Percentiles rank a stretch among this genome's conserved stretches.
Conservation (phyloP, 2,888 invertebrate genomes). For the Spodoptera littoralis region DNA sequence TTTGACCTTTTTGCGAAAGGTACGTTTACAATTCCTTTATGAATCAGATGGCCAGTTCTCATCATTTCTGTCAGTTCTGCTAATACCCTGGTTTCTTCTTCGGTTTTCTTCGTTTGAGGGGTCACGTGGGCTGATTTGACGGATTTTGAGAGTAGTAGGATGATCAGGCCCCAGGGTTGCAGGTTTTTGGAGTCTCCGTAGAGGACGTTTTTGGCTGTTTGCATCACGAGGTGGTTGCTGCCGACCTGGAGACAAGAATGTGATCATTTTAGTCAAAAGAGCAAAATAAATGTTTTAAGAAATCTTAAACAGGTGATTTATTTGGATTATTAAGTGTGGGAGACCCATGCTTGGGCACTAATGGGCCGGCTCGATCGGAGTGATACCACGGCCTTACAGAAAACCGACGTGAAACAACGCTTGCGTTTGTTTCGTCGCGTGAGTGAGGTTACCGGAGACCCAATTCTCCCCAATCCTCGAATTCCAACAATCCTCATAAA, state of each 20-base stretch:
- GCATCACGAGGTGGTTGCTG: slow-evolving; percentile 95
- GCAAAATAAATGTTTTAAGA: too few relatives aligned
- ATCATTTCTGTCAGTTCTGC: slow-evolving; percentile 95
- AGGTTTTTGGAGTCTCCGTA: slow-evolving; percentile 95
- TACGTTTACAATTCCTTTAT: slow-evolving; percentile 89
- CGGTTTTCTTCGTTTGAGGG: slow-evolving; percentile 89
- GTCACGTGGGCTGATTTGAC: slow-evolving; percentile 87
- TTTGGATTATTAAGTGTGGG: too few relatives aligned
- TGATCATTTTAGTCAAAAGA: not conserved
- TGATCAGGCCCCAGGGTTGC: slow-evolving; percentile 95
- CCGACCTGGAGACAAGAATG: slow-evolving; percentile 88
- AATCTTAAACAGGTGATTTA: too few relatives aligned
- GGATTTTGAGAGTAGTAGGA: slow-evolving; percentile 94
- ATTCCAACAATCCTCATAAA: too few relatives aligned
- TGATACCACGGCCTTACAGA: too few relatives aligned
- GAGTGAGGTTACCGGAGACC: too few relatives aligned
- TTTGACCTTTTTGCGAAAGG: slow-evolving; percentile 87
- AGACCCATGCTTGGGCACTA: too few relatives aligned
- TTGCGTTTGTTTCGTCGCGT: too few relatives aligned
- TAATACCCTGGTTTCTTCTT: slow-evolving; percentile 83
- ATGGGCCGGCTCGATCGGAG: too few relatives aligned
- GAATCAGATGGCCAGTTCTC: slow-evolving; percentile 94
- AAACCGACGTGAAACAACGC: too few relatives aligned
- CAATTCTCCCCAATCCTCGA: too few relatives aligned
- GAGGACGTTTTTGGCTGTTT: slow-evolving; percentile 94